Evolutionary conservation across 2,113 vertebrate species (phyloP).

Genomic region (Scortum barcoo): DNA sequence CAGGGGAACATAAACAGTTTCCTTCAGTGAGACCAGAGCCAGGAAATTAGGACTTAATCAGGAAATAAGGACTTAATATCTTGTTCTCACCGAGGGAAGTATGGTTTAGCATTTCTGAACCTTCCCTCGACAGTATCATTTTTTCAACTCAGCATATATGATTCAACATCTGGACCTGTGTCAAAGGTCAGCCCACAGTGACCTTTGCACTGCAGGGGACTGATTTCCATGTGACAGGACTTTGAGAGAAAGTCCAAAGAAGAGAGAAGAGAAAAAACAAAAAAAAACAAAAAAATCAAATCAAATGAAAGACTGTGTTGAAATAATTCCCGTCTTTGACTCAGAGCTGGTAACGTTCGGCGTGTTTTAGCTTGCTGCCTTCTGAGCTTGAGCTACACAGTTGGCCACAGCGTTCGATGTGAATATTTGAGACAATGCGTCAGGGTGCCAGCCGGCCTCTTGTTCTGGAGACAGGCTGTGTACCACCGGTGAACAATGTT

Average conservation of each 20-base stretch:
- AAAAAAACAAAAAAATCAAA: neutral
- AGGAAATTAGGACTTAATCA: conserved; percentile 30
- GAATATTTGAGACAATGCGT: conserved; percentile 71
- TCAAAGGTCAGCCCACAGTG: neutral
- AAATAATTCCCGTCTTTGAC: neutral
- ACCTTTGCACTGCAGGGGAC: neutral
- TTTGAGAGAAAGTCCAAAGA: neutral
- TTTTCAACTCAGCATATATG: neutral
- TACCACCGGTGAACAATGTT: neutral
- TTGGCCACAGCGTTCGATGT: conserved; percentile 3
- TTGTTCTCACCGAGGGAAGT: conserved; percentile 13
- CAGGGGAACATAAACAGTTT: conserved; percentile 39
- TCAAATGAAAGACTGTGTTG: neutral
- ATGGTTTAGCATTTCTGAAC: neutral
- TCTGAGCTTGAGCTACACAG: neutral
- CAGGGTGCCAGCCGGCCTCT: conserved; percentile 16
- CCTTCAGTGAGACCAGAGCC: conserved; percentile 5
- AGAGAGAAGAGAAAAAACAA: neutral
- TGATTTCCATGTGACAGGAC: conserved; percentile 5
- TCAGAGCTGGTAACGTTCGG: neutral
- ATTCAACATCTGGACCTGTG: neutral
- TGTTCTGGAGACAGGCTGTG: neutral
- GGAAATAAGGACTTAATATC: conserved; percentile 22
- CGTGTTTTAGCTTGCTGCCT: conserved; percentile 76
- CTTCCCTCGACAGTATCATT: neutral